These are phyloP conservation scores for Alfaro cultratus DNA, from an alignment of 2,797 vertebrate genomes.

Conservation along the genomic window DNA sequence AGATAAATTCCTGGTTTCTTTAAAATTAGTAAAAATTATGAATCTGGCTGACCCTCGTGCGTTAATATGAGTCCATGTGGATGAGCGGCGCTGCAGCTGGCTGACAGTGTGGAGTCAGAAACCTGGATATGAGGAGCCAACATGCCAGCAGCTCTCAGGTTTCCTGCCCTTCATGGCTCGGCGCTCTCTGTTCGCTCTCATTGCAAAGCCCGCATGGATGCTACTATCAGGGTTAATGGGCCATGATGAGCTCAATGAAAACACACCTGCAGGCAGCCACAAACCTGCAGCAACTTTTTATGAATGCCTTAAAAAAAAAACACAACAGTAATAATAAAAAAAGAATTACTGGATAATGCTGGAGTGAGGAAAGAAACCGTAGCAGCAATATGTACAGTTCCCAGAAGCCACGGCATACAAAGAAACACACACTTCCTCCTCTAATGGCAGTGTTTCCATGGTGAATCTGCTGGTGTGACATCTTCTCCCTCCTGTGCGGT, in stretches of 20 bases:
- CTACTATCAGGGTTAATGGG: background rate
- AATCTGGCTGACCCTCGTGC: background rate
- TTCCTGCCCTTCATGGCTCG: constrained; percentile 1
- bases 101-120: background rate
- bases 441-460: constrained; percentile 79
- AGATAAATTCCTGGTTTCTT: background rate
- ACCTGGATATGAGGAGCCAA: background rate
- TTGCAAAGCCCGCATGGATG: background rate
- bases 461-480: constrained; percentile 77
- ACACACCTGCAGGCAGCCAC: constrained; percentile 10
- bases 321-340: too few species aligned
- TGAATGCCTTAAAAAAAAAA: background rate
- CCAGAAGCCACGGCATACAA: constrained; percentile 40
- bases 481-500: constrained; percentile 74
- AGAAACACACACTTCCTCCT: constrained; percentile 65
- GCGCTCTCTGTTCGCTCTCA: background rate
- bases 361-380: background rate
- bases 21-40: background rate
- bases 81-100: background rate
- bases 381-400: constrained; percentile 30
- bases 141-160: background rate
- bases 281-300: constrained; percentile 17
- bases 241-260: constrained; percentile 14
- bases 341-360: background rate
- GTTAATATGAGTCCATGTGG: background rate